Evolutionary conservation across 2,888 invertebrate genomes (phyloP), one percentile per base, ranked within the genome.

Genomic region (Eilema sororculum): DNA sequence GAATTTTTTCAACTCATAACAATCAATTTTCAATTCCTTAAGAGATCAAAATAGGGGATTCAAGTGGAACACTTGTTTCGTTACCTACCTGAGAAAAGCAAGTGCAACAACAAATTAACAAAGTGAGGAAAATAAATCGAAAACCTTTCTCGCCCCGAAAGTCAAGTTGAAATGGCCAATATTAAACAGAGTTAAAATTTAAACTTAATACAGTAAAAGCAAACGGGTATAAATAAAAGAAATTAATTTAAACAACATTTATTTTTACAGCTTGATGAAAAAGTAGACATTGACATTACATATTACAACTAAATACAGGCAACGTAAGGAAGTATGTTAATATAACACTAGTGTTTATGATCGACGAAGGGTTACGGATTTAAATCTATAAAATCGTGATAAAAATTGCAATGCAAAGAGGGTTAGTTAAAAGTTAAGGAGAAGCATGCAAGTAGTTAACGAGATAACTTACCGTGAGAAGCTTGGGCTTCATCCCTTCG

Each of bases 391-490:
- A 24, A 20, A 65, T 20, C 3, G 52, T 30, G 28, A 52, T 12
- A 57, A 30, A 33, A 24, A 33, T 65, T 65, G 57, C 28, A 10
- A 57, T 20, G 28, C 46, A 22, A 60, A 67, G 63, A 63, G 71
- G 69, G 73, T 73, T 66, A 60, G 67, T 74, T 65, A 68, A 16
- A n/a, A 58, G 66, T 28, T 52, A 28, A 56, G 41, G 3, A 16
- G 33, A 64, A 10, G 46, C 75, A 75, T 77, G 79, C 75, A 60
- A 67, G n/a, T 33, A 58, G n/a, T 41, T 22, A 64, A 64, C 25
- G n/a, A 41, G 30, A n/a, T 63, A 69, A 93, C 94, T 95, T 84
- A 95, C 95, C 88, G 80, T 94, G 92, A 16, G 93, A 91, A 13
- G 88, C 84, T 66, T 92, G 84, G 57, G 89, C 93, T 70, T 90